phyloP scores from a whole-genome alignment of 2,113 vertebrate genomes.

The Marmota monax region DNA sequence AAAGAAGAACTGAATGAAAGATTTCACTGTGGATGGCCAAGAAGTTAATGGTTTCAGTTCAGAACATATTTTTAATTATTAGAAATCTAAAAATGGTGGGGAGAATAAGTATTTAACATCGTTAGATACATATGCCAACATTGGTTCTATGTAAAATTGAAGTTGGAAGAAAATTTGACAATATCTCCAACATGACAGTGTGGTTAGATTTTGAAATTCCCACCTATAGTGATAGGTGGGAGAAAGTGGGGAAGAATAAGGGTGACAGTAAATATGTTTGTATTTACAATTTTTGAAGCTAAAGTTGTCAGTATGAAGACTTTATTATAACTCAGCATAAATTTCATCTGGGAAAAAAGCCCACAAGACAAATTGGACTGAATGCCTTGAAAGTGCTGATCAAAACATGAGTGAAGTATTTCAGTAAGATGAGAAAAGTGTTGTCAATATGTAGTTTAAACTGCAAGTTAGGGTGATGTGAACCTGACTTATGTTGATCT shows the following conservation, averaged over 20 bases:
- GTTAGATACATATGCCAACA: not conserved
- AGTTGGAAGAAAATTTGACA: slow-evolving; percentile 48
- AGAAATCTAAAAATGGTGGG: slow-evolving; percentile 40
- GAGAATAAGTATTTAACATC: not conserved
- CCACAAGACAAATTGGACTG: not conserved
- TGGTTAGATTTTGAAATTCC: slow-evolving; percentile 47
- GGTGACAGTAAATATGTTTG: not conserved
- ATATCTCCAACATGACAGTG: not conserved
- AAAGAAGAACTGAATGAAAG: not conserved
- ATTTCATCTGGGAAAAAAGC: slow-evolving; percentile 33
- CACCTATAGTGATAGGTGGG: not conserved
- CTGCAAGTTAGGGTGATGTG: not conserved
- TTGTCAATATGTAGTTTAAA: slow-evolving; percentile 12
- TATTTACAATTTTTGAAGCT: slow-evolving; percentile 54
- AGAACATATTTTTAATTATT: slow-evolving; percentile 16
- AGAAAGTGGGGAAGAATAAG: slow-evolving; percentile 46
- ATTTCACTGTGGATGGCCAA: not conserved
- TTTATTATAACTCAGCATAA: not conserved
- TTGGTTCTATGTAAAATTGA: not conserved
- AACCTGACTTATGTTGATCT: not conserved
- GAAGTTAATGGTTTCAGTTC: slow-evolving; percentile 12
- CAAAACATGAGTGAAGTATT: not conserved
- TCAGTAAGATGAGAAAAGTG: not conserved
- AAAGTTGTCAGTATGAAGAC: slow-evolving; percentile 47
- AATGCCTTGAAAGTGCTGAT: not conserved